phyloP scores from a whole-genome alignment of 2,888 invertebrate genomes.

The Idaea straminata region DNA sequence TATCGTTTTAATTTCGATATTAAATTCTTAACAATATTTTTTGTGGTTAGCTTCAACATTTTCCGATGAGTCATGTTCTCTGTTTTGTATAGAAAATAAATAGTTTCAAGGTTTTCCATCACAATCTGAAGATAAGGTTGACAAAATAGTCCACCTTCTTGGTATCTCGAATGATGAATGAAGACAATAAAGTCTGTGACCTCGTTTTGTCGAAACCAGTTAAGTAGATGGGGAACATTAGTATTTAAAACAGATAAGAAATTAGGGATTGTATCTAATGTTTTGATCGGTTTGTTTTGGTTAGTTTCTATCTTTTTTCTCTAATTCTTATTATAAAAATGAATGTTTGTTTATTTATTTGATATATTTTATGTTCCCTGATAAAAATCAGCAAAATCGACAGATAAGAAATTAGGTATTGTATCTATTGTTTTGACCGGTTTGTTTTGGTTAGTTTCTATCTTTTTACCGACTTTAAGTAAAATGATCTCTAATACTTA shows the following conservation, averaged over 20 bases:
- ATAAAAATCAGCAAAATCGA: no score
- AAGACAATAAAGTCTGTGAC: conserved; percentile 34
- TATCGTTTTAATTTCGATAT: conserved; percentile 63
- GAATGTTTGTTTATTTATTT: no score
- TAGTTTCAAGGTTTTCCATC: conserved; percentile 26
- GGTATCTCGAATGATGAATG: conserved; percentile 32
- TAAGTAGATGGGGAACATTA: conserved; percentile 27
- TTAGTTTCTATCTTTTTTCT: no score
- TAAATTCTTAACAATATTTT: not conserved
- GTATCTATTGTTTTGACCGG: no score
- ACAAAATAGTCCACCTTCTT: conserved; percentile 36
- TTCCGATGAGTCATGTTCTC: not conserved
- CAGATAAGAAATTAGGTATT: no score
- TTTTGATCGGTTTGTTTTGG: no score
- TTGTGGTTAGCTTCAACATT: not conserved
- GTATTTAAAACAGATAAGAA: conserved; percentile 18
- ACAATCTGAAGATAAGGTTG: conserved; percentile 38
- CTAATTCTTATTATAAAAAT: no score
- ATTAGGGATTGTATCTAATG: conserved; percentile 1
- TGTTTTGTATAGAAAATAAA: conserved; percentile 22
- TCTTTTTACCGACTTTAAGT: no score
- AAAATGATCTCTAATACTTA: no score
- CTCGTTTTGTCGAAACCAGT: conserved; percentile 28
- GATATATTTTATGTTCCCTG: no score
- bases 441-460: no score